These are phyloP conservation scores for Sebastolobus altivelis DNA, from an alignment of 2,797 vertebrate species.

Conservation along the genomic window DNA sequence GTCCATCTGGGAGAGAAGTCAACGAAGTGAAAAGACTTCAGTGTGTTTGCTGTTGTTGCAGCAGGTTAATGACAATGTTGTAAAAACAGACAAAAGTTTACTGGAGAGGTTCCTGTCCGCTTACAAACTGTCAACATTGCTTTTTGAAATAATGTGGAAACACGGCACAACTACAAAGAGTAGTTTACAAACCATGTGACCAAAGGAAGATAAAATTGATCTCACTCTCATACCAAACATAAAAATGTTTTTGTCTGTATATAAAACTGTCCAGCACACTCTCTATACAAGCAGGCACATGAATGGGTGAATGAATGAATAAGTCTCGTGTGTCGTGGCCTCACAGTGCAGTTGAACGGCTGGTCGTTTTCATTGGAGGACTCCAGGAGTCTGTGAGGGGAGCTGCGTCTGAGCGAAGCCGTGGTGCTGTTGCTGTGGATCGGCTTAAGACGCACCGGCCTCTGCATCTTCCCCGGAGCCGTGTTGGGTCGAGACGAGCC, in stretches of 20 bases:
- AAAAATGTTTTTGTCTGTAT: neutral
- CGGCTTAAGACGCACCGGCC: constrained; percentile 86
- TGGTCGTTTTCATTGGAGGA: constrained; percentile 71
- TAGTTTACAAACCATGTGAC: neutral
- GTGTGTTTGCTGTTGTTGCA: neutral
- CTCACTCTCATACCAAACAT: neutral
- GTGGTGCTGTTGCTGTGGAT: constrained; percentile 75
- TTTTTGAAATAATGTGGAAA: too few relatives aligned
- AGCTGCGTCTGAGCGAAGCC: constrained; percentile 75
- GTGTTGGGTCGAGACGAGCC: constrained; percentile 88
- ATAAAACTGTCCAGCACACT: neutral
- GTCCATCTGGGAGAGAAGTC: constrained; percentile 73
- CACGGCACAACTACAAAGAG: neutral
- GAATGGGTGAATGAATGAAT: constrained; percentile 15
- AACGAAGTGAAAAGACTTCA: neutral
- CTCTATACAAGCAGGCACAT: neutral
- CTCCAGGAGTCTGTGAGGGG: constrained; percentile 69
- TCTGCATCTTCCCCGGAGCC: constrained; percentile 89
- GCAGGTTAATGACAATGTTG: neutral
- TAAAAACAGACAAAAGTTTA: neutral
- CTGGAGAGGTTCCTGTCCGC: neutral
- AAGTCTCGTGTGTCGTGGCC: constrained; percentile 37
- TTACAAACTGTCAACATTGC: neutral
- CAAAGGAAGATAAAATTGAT: neutral
- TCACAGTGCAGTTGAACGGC: constrained; percentile 80